Evolutionary conservation across 2,888 invertebrate genomes (phyloP).

Genomic region (Strigamia crassipes): DNA sequence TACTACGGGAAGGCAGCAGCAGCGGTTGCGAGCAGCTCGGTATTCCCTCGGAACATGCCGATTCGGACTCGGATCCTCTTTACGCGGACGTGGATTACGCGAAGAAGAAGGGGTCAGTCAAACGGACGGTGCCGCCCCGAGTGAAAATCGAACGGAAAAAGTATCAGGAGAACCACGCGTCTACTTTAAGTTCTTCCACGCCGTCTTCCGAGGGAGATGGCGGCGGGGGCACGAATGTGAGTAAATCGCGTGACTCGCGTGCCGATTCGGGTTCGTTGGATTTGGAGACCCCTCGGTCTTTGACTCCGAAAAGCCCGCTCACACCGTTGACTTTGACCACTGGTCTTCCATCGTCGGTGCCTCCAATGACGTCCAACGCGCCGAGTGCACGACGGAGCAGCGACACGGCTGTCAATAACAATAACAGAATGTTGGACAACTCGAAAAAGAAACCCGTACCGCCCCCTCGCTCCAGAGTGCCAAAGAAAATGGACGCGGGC

Average conservation of each 20-base stretch:
- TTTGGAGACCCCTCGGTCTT: conserved; percentile 58
- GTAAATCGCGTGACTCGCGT: conserved; percentile 54
- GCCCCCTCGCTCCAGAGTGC: conserved; percentile 51
- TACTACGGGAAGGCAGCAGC: conserved; percentile 43
- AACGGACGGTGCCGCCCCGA: conserved; percentile 54
- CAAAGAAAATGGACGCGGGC: conserved; percentile 47
- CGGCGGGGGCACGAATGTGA: conserved; percentile 24
- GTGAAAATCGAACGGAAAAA: conserved; percentile 57
- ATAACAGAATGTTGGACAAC: neutral
- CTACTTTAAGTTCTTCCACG: conserved; percentile 49
- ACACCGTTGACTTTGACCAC: conserved; percentile 50
- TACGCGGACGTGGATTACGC: conserved; percentile 54
- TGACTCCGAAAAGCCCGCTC: conserved; percentile 58
- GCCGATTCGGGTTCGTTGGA: conserved; percentile 60
- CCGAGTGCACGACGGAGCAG: neutral
- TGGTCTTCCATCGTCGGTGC: conserved; percentile 28
- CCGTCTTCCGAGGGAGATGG: conserved; percentile 51
- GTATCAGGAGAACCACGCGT: conserved; percentile 51
- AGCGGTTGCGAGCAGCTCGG: conserved; percentile 35
- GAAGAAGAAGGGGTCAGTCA: conserved; percentile 50
- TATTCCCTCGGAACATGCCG: conserved; percentile 44
- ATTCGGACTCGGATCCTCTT: conserved; percentile 50
- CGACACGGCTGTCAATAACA: conserved; percentile 12
- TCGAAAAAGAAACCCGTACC: conserved; percentile 53
- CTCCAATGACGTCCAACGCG: neutral